Evolutionary conservation across 1,140 invertebrate species (phyloP).

Genomic region (Conopomorpha cramerella): DNA sequence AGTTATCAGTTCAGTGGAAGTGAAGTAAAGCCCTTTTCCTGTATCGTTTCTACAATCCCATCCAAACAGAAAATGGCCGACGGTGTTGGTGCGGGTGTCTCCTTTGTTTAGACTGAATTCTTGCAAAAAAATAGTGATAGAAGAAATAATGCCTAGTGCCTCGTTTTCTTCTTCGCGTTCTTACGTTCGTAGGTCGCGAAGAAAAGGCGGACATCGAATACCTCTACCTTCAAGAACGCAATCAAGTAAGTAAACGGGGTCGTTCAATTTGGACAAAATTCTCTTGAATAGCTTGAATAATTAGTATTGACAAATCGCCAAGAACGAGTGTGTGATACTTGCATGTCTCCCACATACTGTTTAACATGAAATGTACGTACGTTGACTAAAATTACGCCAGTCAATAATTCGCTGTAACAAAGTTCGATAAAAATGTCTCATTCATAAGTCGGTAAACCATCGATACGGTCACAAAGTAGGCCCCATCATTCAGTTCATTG

Average conservation of each 20-base stretch:
- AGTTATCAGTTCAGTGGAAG: too few species aligned
- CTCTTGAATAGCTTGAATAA: slow-evolving; percentile 35
- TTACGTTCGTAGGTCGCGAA: slow-evolving; percentile 81
- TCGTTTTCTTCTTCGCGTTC: slow-evolving; percentile 86
- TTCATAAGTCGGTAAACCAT: too few species aligned
- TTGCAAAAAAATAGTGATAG: slow-evolving; percentile 53
- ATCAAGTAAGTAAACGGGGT: slow-evolving; percentile 60
- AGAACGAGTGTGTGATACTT: too few species aligned
- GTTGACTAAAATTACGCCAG: too few species aligned
- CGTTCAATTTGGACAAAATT: slow-evolving; percentile 37
- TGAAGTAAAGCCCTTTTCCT: slow-evolving; percentile 43
- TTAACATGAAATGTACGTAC: too few species aligned
- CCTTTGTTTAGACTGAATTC: slow-evolving; percentile 67
- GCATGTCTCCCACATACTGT: too few species aligned
- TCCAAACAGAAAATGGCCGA: slow-evolving; percentile 70
- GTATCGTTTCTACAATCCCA: slow-evolving; percentile 54
- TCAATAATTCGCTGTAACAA: too few species aligned
- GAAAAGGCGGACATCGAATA: slow-evolving; percentile 84
- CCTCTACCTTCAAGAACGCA: slow-evolving; percentile 79
- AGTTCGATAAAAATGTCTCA: too few species aligned
- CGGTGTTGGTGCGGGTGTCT: slow-evolving; percentile 65
- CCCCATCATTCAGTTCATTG: too few species aligned
- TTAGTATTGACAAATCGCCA: too few species aligned
- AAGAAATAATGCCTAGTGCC: slow-evolving; percentile 84
- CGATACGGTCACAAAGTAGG: too few species aligned